phyloP scores from a whole-genome alignment of 2,113 vertebrate species.

The Pluvianellus socialis region DNA sequence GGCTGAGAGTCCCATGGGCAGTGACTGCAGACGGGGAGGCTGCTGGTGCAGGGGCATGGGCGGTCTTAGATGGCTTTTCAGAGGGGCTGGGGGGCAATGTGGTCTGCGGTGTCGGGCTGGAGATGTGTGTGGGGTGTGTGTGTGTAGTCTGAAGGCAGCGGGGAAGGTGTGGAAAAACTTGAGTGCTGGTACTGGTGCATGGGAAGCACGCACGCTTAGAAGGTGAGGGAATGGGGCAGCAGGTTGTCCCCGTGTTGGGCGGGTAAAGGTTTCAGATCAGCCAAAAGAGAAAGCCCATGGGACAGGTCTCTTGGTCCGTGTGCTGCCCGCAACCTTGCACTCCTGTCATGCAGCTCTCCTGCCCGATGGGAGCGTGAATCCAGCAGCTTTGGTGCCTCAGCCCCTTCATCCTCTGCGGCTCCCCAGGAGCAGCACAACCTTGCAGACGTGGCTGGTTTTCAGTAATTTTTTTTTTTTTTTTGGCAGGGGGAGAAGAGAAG shows the following conservation, averaged over 20 bases:
- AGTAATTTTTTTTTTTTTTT: background rate
- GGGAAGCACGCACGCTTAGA: background rate
- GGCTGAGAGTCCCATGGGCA: fast-evolving
- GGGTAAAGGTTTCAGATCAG: background rate
- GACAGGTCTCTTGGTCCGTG: background rate
- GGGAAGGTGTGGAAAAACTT: background rate
- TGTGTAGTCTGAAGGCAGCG: background rate
- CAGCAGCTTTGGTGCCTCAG: background rate
- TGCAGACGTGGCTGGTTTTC: background rate
- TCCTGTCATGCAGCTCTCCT: background rate
- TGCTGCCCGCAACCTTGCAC: background rate
- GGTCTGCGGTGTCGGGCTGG: background rate
- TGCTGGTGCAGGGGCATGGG: background rate
- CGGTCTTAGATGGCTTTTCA: background rate
- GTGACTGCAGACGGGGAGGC: background rate
- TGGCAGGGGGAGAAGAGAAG: background rate
- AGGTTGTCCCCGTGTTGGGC: background rate
- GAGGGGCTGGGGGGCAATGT: background rate
- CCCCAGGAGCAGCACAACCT: background rate
- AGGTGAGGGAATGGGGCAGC: background rate
- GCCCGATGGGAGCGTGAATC: fast-evolving
- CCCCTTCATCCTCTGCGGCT: fast-evolving
- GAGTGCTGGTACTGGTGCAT: background rate
- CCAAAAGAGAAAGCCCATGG: background rate
- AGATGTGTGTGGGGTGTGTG: fast-evolving